Percentiles rank a stretch among this genome's conserved stretches.
Evolutionary conservation across 2,113 vertebrate genomes (phyloP).

Genomic region (Aldabrachelys gigantea): DNA sequence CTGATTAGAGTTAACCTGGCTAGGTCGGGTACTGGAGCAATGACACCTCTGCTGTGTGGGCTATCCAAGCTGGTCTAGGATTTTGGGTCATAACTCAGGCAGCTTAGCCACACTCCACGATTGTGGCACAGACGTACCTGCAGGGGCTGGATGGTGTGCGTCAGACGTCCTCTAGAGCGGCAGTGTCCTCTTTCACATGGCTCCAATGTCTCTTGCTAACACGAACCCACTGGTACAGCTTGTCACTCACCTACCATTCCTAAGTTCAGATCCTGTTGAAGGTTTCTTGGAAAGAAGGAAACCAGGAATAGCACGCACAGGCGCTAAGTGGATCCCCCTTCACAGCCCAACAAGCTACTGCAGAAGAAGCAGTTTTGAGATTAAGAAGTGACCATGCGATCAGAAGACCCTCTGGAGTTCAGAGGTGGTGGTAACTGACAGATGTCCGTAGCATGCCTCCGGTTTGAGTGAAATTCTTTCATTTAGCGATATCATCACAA

Average conservation of each 20-base stretch:
- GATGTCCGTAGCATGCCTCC: neutral
- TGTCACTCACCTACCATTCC: neutral
- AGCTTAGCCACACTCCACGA: neutral
- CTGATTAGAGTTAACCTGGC: neutral
- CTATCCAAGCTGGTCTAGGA: neutral
- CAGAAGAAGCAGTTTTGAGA: neutral
- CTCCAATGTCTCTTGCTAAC: neutral
- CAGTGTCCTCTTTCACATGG: neutral
- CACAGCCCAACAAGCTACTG: neutral
- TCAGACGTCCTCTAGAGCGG: neutral
- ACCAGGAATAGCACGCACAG: neutral
- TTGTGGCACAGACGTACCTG: neutral
- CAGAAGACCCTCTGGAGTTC: neutral
- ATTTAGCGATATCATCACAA: fast-evolving
- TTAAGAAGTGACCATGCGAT: neutral
- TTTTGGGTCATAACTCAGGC: neutral
- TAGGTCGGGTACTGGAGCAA: neutral
- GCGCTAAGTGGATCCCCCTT: neutral
- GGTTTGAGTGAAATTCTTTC: fast-evolving
- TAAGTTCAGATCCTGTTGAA: neutral
- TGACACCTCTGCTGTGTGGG: too few species aligned
- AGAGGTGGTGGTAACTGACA: neutral
- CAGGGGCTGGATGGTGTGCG: neutral
- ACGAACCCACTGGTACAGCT: neutral
- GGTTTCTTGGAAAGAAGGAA: neutral